Evolutionary conservation across 2,888 invertebrate genomes (phyloP), one percentile per base, ranked within the genome.

Genomic region (Odiellus spinosus): DNA sequence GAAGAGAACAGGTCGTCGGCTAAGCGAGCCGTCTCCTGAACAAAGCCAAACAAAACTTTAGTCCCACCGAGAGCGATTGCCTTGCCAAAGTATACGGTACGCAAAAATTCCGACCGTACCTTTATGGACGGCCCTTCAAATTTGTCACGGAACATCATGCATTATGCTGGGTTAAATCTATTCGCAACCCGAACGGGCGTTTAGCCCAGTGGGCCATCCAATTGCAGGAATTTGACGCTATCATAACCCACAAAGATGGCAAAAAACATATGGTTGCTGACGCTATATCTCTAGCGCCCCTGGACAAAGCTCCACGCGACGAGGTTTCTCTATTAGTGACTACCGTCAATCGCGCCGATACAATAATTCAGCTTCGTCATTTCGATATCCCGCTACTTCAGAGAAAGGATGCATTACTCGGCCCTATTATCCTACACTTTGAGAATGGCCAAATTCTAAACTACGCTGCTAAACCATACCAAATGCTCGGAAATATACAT

Each of bases 131-230:
- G 4, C 42, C 54, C 1, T 64, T 67, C 17, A 52, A 52, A 1
- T 55, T 70, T 0, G 50, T 61, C 3, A 68, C 66, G 0, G 71
- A 71, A 48, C 71, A 70, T 46, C 63, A 67, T 47, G 65, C 69
- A 0, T 56, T 72, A 32, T 64, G 65, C 60, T 72, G 68, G 66
- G 51, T 71, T 5, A 52, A 65, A 50, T 54, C 58, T 0, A 34
- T 67, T 4, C 66, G 67, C 49, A 59, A 66, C 6, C 63, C 64
- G 0, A 58, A 60, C n/a, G 66, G 67, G 11, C 49, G 69, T 32
- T 51, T 72, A 0, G 64, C 63, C 1, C 51, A 69, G 35, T 71
- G 69, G 71, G 63, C 65, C 1, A 40, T 71, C 6, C 49, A 56
- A 11, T 47, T 71, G 1, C 64, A 67, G 51, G 50, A 58, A 2